Percentiles rank a stretch among this genome's conserved stretches.
Evolutionary conservation across 2,113 vertebrate species (phyloP).

Genomic region (Acanthisitta chloris): DNA sequence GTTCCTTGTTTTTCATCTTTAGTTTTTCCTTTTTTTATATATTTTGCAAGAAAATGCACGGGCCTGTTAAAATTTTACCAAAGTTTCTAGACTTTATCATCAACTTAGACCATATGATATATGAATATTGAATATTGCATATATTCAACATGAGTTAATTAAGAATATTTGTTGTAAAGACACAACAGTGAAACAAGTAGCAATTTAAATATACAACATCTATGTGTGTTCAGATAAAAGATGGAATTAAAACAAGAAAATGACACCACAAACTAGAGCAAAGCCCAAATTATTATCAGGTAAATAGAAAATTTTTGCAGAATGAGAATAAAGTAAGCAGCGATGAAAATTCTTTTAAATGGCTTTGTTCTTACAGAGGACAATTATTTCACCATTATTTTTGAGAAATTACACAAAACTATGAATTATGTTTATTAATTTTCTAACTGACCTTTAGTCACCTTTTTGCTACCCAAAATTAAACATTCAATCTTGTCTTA

Average conservation of each 20-base stretch:
- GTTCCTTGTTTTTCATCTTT: slow-evolving; percentile 42
- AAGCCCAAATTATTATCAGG: background rate
- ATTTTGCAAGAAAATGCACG: background rate
- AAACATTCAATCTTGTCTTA: background rate
- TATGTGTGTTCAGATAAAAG: background rate
- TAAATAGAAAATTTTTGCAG: background rate
- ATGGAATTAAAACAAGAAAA: background rate
- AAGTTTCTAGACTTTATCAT: background rate
- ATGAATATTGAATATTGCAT: background rate
- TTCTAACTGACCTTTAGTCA: background rate
- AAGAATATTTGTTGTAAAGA: background rate
- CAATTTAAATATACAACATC: background rate
- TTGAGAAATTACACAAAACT: background rate
- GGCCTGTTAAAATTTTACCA: background rate
- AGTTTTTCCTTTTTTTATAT: background rate
- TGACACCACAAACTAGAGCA: background rate
- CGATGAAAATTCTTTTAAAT: background rate
- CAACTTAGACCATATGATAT: background rate
- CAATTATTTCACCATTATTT: background rate
- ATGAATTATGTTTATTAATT: background rate
- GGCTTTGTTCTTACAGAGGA: background rate
- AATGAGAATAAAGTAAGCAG: background rate
- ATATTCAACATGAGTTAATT: background rate
- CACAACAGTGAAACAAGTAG: background rate
- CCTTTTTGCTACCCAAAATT: background rate